Evolutionary conservation across 2,888 invertebrate genomes (phyloP).

Genomic region (Hydroisotoma schaefferi): DNA sequence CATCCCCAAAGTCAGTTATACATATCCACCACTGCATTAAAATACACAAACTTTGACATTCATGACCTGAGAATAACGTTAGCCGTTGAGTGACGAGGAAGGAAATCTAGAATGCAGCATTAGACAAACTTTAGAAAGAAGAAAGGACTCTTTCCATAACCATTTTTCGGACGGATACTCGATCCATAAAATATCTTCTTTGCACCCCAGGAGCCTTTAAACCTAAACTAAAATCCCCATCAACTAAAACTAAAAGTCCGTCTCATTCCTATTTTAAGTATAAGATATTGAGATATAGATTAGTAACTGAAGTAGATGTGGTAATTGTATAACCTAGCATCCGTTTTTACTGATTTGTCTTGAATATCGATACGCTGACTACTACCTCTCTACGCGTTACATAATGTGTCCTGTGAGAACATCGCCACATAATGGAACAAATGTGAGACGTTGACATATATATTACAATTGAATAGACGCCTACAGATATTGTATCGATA

Average conservation of each 20-base stretch:
- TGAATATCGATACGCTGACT: not conserved
- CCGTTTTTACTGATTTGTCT: not conserved
- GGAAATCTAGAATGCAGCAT: not conserved
- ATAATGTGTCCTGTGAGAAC: slow-evolving; percentile 13
- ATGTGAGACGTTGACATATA: slow-evolving; percentile 46
- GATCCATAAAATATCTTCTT: slow-evolving; percentile 5
- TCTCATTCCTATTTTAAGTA: not conserved
- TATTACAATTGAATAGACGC: slow-evolving; percentile 35
- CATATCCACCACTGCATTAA: not conserved
- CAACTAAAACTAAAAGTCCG: not conserved
- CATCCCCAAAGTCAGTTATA: slow-evolving; percentile 21
- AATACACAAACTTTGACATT: slow-evolving; percentile 43
- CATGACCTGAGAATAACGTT: slow-evolving; percentile 42
- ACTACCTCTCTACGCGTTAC: not conserved
- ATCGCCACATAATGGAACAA: slow-evolving; percentile 41
- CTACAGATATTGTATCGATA: too few relatives aligned
- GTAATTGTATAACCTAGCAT: not conserved
- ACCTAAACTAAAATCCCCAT: not conserved
- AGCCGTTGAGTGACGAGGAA: slow-evolving; percentile 28
- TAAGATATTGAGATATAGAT: not conserved
- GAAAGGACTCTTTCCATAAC: not conserved
- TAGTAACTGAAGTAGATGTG: too few relatives aligned
- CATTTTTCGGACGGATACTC: not conserved
- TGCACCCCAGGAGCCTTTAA: not conserved
- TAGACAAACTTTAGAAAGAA: slow-evolving; percentile 2